Conservation (phyloP, 37 sponge, comb jelly and placozoan genomes). For the Cliona cf. orientalis region DNA sequence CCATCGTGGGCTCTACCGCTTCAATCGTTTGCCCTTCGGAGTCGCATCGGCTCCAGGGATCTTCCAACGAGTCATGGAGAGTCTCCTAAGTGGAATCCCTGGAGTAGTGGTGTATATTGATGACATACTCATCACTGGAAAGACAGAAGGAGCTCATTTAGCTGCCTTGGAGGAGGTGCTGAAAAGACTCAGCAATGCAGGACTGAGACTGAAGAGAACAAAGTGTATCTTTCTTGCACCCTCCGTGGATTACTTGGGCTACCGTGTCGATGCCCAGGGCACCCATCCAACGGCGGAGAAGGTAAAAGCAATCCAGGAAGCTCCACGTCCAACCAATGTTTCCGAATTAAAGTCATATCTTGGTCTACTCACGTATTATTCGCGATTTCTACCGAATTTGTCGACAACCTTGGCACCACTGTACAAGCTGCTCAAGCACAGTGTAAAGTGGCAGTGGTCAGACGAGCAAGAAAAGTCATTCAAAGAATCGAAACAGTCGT, state of each 20-base stretch:
- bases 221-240: conserved; percentile 16
- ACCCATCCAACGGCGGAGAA: conserved; percentile 29
- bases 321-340: conserved; percentile 32
- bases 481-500: conserved; percentile 30
- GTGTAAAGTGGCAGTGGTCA: conserved; percentile 46
- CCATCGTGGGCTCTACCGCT: conserved; percentile 6
- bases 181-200: conserved; percentile 7
- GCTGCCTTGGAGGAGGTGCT: conserved; percentile 11
- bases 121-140: conserved; percentile 31
- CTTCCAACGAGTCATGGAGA: conserved; percentile 30
- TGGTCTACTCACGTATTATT: conserved; percentile 31
- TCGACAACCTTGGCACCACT: conserved; percentile 25
- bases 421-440: conserved; percentile 4
- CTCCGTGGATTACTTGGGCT: conserved; percentile 11
- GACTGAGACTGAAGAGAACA: conserved; percentile 5
- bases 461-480: conserved; percentile 27
- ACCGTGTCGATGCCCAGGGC: conserved; percentile 30
- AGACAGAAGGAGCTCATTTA: conserved; percentile 4
- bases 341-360: conserved; percentile 30
- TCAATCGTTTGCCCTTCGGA: conserved; percentile 33
- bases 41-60: conserved; percentile 47
- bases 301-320: conserved; percentile 32
- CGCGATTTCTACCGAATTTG: conserved; percentile 37
- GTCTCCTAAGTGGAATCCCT: conserved; percentile 1
- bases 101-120: conserved; percentile 32